A percentile compares a stretch with the other conserved stretches of the same genome.
Conservation (phyloP, 53 echinoderm and acorn worm species). For the Patiria pectinifera region DNA sequence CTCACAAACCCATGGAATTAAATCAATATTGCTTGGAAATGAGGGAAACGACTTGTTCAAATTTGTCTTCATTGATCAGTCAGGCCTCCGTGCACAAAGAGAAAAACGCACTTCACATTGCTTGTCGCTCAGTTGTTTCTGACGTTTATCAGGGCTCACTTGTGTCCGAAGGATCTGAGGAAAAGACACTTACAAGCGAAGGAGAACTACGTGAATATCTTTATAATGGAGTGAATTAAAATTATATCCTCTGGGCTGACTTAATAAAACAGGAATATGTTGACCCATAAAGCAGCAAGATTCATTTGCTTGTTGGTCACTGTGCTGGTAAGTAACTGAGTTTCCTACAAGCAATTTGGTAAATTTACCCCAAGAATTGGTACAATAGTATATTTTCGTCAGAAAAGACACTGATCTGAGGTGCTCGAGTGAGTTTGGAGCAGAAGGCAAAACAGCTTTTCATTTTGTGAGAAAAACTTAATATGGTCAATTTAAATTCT, state of each 20-base stretch:
- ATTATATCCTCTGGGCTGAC: not conserved
- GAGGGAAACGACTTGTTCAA: not conserved
- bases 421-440: too few species aligned
- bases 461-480: too few species aligned
- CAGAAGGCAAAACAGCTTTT: too few species aligned
- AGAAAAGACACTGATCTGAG: too few species aligned
- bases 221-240: too few species aligned
- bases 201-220: too few species aligned
- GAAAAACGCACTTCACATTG: not conserved
- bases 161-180: not conserved
- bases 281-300: not conserved
- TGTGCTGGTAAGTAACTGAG: not conserved
- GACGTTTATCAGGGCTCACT: not conserved
- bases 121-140: not conserved
- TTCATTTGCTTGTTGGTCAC: not conserved
- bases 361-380: too few species aligned
- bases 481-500: too few species aligned
- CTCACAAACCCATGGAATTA: not conserved
- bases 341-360: too few species aligned
- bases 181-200: not conserved
- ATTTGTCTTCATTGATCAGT: not conserved
- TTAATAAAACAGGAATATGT: not conserved
- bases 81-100: not conserved
- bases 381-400: too few species aligned
- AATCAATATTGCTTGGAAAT: not conserved